Base-by-base conservation (phyloP, 2,888 invertebrate species). In the Incurvaria masculella region DNA sequence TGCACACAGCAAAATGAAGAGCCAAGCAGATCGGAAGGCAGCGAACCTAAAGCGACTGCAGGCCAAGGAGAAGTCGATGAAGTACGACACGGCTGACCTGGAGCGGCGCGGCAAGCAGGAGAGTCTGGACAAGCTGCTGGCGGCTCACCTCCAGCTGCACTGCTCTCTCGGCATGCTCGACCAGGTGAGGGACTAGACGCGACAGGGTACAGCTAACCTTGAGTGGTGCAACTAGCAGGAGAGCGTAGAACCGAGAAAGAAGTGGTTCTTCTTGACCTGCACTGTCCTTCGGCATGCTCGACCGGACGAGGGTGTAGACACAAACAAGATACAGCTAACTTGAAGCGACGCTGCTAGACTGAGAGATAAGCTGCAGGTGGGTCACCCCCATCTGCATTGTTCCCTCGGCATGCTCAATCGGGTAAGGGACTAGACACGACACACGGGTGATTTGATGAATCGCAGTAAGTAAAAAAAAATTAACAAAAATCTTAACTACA, bases 81-180 rank as follows among this genome's bases (percentile, higher is more conserved):
- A 71, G 55, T 64, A 71, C 4, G 66, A 69, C 46, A 61, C 69
- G 46, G 63, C 55, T 4, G 68, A 70, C 16, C 47, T 81, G 41
- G 74, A 78, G 57, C 62, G 60, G 46, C 64, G 63, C 19, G 76
- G 79, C 43, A 78, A 71, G 56, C 79, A 81, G 58, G 80, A 81
- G 50, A 69, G 80, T 6, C 62, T 89, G 21, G 72, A 81, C 44
- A 70, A 80, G 49, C 80, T 83, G 54, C 69, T 91, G 8, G 68
- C 74, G 0, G 79, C 87, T 0, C 89, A 88, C 59, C 61, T 91
- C 8, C 85, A 87, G 61, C 79, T 89, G 39, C 87, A 89, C 55
- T 79, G 84, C 46, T 78, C 81, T 2, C 78, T 84, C 45, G 83
- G 85, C 21, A 73, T 73, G 72, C 59, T 69, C 19, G 58, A 68